Evolutionary conservation across 2,888 invertebrate species (phyloP), one percentile per base, ranked within the genome.

Genomic region (Phyto melanocephala): DNA sequence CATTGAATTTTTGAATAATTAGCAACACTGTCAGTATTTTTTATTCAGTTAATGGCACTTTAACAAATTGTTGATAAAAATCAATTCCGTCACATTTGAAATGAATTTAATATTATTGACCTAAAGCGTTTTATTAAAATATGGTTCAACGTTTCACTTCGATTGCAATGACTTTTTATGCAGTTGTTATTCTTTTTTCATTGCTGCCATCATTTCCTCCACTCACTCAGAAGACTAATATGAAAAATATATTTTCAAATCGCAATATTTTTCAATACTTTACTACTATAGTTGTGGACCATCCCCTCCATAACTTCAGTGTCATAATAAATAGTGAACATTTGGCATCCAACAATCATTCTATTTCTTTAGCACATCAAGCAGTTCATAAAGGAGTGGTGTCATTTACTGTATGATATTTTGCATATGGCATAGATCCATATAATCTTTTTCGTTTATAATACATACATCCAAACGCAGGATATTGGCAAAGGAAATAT

Each of bases 241-340:
- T 42, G 47, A 40, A 62, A 47, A 56, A 58, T 65, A n/a, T 65
- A 71, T 60, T 33, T 68, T 47, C 52, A 24, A 42, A 52, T 56
- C 42, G 71, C 65, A 76, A 65, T 62, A 42, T 54, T 71, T 70
- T 28, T 28, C 37, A 75, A 75, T 40, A 58, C 50, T 80, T 75
- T 42, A 65, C n/a, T n/a, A n/a, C n/a, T n/a, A n/a, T n/a, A n/a
- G n/a, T n/a, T n/a, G n/a, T 76, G 58, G 65, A 28, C 28, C 3
- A 6, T 52, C 65, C 20, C 3, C 47, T 47, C 74, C 47, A 70
- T 17, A 37, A 80, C 13, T 20, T 74, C 13, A 47, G 42, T 37
- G 33, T 42, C 37, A 45, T 33, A n/a, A 20, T 45, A 22, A 35
- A 24, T 68, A 37, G 6, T 50, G 8, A 54, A 11, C 52, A 33